Base-by-base conservation (phyloP, 2,888 invertebrate genomes). In the Anthophora plumipes region DNA sequence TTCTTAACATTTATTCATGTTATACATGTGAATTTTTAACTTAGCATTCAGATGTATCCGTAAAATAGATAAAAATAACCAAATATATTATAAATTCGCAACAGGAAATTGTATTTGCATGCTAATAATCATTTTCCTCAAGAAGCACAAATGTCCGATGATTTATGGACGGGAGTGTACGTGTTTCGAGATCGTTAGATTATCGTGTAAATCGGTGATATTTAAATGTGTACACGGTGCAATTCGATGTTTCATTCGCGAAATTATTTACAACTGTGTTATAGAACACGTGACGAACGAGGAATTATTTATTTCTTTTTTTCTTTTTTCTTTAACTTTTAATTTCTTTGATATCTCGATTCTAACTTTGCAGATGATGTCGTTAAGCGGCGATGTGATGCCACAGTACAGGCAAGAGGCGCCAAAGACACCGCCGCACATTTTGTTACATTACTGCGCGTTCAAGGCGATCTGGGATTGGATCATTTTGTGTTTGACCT, bases 401-500 rank as follows among this genome's bases (percentile, higher is more conserved):
- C 99, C 99, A 89, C 98, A 98, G 95, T 99, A 99, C 95, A 96
- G 98, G 83, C 99, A 99, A 94, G 99, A 99, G 95, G 99, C 99
- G 85, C 99, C 99, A 89, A 99, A 99, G 95, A 99, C 99, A 82
- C 99, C 99, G 89, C 99, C 99, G 86, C 99, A 99, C 95, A 99
- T 99, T 94, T 96, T 99, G 91, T 96, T 99, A 91, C 99, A 99
- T 95, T 99, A 99, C 95, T 99, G 99, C 96, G 98, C 99, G 92
- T 99, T 99, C 96, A 98, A 99, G 95, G 98, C 98, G 92, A 98
- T 98, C 94, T 99, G 99, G 99, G 99, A 99, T 95, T 99, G 99
- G 99, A 98, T 99, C 94, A 99, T 99, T 94, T 96, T 99, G 91
- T 98, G 98, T 95, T 96, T 99, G 94, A 99, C 99, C 91, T 99